Conservation (phyloP, 2,888 invertebrate genomes). For the Troides oblongomaculatus region DNA sequence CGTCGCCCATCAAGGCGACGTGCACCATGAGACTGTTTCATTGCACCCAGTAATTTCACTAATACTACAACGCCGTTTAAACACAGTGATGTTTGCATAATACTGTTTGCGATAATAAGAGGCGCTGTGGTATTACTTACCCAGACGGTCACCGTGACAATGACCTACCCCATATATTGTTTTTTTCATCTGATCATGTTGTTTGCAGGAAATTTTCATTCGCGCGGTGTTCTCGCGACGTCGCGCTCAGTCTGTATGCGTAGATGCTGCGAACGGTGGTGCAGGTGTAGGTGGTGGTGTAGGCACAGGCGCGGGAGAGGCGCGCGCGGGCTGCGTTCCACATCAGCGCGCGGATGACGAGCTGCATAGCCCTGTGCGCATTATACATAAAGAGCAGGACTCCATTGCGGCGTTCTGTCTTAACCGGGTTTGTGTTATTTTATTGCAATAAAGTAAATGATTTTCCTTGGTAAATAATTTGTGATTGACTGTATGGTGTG, state of each 20-base stretch:
- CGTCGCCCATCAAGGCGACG: too few relatives aligned
- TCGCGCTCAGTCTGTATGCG: conserved; percentile 71
- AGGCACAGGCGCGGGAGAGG: conserved; percentile 34
- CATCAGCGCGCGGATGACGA: conserved; percentile 50
- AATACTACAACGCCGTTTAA: too few relatives aligned
- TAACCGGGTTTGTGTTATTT: conserved; percentile 85
- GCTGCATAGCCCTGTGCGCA: conserved; percentile 91
- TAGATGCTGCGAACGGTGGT: conserved; percentile 36
- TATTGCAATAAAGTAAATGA: too few relatives aligned
- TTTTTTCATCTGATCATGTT: neutral
- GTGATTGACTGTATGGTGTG: too few relatives aligned
- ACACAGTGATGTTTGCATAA: too few relatives aligned
- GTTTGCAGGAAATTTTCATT: conserved; percentile 89
- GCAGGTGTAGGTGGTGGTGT: conserved; percentile 15
- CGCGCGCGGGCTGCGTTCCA: conserved; percentile 41
- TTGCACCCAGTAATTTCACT: too few relatives aligned
- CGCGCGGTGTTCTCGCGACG: conserved; percentile 95
- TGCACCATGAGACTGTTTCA: too few relatives aligned
- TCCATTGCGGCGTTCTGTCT: conserved; percentile 98
- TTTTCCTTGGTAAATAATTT: too few relatives aligned
- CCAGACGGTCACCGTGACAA: too few relatives aligned
- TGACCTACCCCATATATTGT: neutral
- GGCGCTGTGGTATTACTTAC: too few relatives aligned
- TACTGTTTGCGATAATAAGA: too few relatives aligned
- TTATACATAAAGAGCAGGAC: conserved; percentile 99